A percentile compares a stretch with the other conserved stretches of the same genome.
These are phyloP conservation scores for Alauda arvensis DNA, from an alignment of 2,797 vertebrate species.

Conservation along the genomic window DNA sequence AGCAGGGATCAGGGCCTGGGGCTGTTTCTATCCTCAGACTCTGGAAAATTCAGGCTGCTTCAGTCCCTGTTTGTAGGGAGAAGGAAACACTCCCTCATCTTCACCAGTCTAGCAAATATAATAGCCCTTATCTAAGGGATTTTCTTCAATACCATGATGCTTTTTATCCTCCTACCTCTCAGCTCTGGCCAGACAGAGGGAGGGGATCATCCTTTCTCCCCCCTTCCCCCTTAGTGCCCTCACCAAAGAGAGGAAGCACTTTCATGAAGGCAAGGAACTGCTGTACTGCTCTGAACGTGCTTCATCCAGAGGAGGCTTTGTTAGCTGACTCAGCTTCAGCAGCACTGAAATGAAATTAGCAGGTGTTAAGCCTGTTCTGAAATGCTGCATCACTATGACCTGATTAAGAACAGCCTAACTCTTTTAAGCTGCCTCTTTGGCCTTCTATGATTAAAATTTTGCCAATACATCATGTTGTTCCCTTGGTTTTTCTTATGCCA, in stretches of 20 bases:
- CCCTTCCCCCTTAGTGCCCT: background rate
- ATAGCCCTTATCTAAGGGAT: background rate
- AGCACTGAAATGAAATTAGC: slow-evolving; percentile 41
- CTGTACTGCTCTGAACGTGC: background rate
- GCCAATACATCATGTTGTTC: slow-evolving; percentile 27
- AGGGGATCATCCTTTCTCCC: background rate
- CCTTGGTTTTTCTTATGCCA: background rate
- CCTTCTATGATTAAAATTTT: slow-evolving; percentile 14
- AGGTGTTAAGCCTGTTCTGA: slow-evolving; percentile 53
- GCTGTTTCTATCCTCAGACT: background rate
- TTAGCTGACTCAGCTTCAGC: slow-evolving; percentile 49
- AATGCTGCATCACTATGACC: slow-evolving; percentile 46
- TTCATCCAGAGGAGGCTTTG: background rate
- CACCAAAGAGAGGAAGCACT: background rate
- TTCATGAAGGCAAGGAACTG: background rate
- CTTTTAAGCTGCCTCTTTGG: slow-evolving; percentile 27
- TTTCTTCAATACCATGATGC: background rate
- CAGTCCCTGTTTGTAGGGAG: background rate
- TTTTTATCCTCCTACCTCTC: background rate
- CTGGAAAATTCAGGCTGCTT: background rate
- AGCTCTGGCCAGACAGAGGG: background rate
- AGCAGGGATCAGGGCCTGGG: background rate
- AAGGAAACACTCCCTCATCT: background rate
- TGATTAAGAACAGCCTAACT: slow-evolving; percentile 26
- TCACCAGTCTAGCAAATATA: background rate